Conservation (phyloP, 1,140 invertebrate species). For the Pachypsylla venusta region DNA sequence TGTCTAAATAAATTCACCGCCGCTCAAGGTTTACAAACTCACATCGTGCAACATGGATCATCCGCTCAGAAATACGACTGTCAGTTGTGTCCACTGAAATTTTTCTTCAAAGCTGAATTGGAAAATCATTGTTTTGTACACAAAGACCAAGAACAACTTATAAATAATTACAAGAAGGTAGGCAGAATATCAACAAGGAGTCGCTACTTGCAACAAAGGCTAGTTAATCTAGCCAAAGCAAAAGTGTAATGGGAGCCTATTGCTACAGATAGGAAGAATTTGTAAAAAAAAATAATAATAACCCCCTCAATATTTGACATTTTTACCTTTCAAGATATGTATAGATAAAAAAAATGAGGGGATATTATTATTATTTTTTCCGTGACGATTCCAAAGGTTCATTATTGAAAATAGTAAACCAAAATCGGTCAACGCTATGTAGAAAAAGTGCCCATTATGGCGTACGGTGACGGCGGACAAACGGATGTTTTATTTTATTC, state of each 20-base stretch:
- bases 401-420: too few species aligned
- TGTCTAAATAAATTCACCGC: slow-evolving; percentile 76
- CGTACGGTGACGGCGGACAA: too few species aligned
- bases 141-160: slow-evolving; percentile 11
- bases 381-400: too few species aligned
- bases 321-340: too few species aligned
- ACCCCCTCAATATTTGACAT: too few species aligned
- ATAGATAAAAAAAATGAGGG: too few species aligned
- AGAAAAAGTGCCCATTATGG: too few species aligned
- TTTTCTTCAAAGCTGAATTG: slow-evolving; percentile 81
- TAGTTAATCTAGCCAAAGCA: too few species aligned
- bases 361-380: too few species aligned
- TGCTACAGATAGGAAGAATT: background rate
- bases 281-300: background rate
- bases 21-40: slow-evolving; percentile 53
- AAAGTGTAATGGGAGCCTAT: background rate
- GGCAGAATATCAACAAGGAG: background rate
- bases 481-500: too few species aligned
- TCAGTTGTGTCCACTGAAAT: slow-evolving; percentile 60
- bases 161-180: background rate
- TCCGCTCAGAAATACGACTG: slow-evolving; percentile 70
- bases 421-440: too few species aligned
- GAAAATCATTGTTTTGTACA: slow-evolving; percentile 64
- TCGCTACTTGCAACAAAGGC: too few species aligned
- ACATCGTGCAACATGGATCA: slow-evolving; percentile 68